Evolutionary conservation across 2,888 invertebrate species (phyloP), one percentile per base, ranked within the genome.

Genomic region (Griposia aprilina): DNA sequence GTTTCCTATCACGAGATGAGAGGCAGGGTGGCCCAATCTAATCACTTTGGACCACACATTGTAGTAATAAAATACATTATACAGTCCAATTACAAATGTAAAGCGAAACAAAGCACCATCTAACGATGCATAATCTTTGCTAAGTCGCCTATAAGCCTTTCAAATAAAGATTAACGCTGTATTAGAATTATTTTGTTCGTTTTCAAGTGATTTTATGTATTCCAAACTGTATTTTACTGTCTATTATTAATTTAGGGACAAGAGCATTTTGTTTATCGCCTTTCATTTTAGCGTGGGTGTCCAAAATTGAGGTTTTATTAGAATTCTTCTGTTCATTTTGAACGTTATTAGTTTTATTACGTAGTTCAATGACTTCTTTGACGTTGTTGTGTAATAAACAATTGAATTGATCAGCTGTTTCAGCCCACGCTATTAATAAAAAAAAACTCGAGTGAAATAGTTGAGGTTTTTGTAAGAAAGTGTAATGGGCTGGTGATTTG

Each of bases 341-440:
- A 83, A 76, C 74, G 84, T 86, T 84, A 84, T 86, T 86, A 30
- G 55, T 84, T 86, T 84, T 84, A 86, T 80, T 70, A 55, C 45
- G 57, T 76, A 55, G 72, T 86, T 60, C 87, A 83, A 76, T 71
- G 70, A 70, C 83, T 83, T 83, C 50, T 69, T 83, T 57, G 66
- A 13, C 17, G 55, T 71, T 67, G 30, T 20, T 76, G 45, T 26
- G 69, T 71, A 76, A 82, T 73, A 52, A n/a, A 66, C 66, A 55
- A 83, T 73, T 48, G 50, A 68, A 45, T 17, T 41, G 45, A 57
- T 70, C 62, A 60, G 59, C 57, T 74, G 69, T 60, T 71, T 55
- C 57, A 13, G 15, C 83, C 86, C 62, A 84, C 83, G 10, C 68
- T 26, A 17, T n/a, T 72, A 66, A 48, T 72, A 86, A 86, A 86